Conservation (phyloP, 92 coral and sea anemone genomes). For the Pocillopora grandis region DNA sequence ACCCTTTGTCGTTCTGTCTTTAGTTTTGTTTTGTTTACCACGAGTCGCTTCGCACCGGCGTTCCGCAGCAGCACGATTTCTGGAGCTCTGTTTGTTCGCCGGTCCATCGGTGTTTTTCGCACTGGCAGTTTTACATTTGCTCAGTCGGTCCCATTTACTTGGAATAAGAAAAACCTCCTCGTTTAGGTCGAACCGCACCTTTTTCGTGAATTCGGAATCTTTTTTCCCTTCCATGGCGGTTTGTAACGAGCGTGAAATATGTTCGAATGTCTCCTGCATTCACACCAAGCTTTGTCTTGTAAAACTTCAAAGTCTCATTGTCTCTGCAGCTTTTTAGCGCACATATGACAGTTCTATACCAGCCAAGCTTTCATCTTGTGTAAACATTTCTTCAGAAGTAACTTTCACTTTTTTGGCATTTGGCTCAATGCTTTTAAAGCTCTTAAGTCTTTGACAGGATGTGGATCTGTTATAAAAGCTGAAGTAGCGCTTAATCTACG, state of each 20-base stretch:
- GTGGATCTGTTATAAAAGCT: background rate
- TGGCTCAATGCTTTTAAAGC: slow-evolving; percentile 20
- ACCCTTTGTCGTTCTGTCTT: slow-evolving; percentile 1
- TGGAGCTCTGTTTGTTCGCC: slow-evolving; percentile 9
- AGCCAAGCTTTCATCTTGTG: background rate
- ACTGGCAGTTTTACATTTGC: slow-evolving; percentile 37
- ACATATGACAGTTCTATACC: background rate
- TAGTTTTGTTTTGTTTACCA: slow-evolving; percentile 35
- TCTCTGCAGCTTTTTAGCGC: background rate
- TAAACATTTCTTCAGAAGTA: slow-evolving; percentile 21
- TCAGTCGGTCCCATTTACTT: slow-evolving; percentile 81
- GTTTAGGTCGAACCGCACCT: slow-evolving; percentile 88
- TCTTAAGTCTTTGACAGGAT: slow-evolving; percentile 22
- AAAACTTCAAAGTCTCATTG: background rate
- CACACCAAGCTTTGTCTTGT: background rate
- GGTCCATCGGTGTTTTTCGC: slow-evolving; percentile 29
- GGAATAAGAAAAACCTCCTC: slow-evolving; percentile 87
- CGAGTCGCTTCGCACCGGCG: slow-evolving; percentile 18
- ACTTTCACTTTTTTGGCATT: slow-evolving; percentile 9
- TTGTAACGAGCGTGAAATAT: background rate
- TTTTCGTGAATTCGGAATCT: slow-evolving; percentile 40
- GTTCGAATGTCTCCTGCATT: background rate
- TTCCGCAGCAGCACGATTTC: slow-evolving; percentile 24
- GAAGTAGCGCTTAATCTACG: slow-evolving; percentile 10
- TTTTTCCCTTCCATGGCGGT: slow-evolving; percentile 39